These are phyloP conservation scores for Lophotriccus pileatus DNA, from an alignment of 2,797 vertebrate genomes.

Conservation along the genomic window DNA sequence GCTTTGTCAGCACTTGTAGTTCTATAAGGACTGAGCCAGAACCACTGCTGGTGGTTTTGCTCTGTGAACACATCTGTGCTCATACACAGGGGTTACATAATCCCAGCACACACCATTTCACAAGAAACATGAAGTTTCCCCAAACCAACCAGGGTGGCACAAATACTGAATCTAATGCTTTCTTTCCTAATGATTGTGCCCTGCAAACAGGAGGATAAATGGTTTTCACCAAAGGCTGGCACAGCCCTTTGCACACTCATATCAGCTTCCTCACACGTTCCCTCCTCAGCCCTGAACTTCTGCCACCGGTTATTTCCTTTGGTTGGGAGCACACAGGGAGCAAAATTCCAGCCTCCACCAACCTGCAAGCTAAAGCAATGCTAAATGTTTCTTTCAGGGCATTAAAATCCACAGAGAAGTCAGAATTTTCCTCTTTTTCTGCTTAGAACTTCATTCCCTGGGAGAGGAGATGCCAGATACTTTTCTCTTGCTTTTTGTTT, in stretches of 20 bases:
- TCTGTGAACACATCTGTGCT: fast-evolving
- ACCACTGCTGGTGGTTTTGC: not conserved
- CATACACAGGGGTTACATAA: not conserved
- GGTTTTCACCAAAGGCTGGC: not conserved
- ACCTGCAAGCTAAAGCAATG: not conserved
- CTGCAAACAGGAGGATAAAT: not conserved
- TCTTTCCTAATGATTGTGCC: not conserved
- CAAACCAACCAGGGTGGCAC: not conserved
- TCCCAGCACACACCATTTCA: not conserved
- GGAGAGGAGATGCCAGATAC: not conserved
- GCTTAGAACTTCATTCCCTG: not conserved
- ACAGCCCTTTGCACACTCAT: fast-evolving
- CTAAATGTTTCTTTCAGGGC: not conserved
- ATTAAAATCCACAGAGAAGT: not conserved
- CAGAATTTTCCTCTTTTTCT: not conserved
- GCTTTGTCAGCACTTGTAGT: not conserved
- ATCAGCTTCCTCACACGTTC: not conserved
- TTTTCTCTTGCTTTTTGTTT: not conserved
- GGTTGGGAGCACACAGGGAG: not conserved
- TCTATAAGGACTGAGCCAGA: not conserved
- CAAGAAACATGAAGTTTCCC: not conserved
- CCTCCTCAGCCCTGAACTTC: not conserved
- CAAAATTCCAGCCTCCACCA: not conserved
- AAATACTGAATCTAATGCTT: not conserved
- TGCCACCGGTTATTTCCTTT: not conserved